Evolutionary conservation across 1,140 invertebrate species (phyloP).

Genomic region (Diorhabda carinulata): DNA sequence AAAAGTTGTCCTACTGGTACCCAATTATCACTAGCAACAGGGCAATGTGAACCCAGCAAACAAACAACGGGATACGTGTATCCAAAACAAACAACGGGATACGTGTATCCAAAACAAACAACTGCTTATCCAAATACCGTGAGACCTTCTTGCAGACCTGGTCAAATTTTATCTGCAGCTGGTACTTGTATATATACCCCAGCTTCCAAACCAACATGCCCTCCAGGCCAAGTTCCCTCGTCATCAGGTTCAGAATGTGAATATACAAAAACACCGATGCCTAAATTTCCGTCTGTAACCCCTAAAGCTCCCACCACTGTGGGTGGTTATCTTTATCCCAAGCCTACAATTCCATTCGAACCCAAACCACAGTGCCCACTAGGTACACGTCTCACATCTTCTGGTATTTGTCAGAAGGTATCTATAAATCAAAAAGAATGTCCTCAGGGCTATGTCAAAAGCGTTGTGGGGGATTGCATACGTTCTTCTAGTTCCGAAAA

Average conservation of each 20-base stretch:
- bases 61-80: background rate
- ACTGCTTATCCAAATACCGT: background rate
- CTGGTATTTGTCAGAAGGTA: constrained; percentile 17
- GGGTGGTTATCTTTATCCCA: constrained; percentile 9
- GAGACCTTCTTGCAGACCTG: background rate
- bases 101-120: background rate
- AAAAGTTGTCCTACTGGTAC: background rate
- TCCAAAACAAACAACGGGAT: background rate
- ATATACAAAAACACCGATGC: constrained; percentile 19
- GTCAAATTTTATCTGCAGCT: background rate
- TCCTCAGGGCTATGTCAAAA: constrained; percentile 3
- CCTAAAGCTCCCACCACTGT: background rate
- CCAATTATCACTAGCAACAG: background rate
- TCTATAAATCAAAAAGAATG: background rate
- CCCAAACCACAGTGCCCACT: constrained; percentile 18
- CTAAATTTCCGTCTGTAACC: background rate
- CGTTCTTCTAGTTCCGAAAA: background rate
- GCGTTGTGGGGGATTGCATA: background rate
- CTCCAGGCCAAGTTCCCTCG: constrained; percentile 17
- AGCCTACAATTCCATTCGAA: constrained; percentile 13
- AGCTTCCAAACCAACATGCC: constrained; percentile 15
- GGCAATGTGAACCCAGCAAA: background rate
- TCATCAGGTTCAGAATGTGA: constrained; percentile 20
- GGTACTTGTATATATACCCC: constrained; percentile 9
- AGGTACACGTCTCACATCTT: constrained; percentile 11